phyloP scores from a whole-genome alignment of 2,888 invertebrate genomes.

The Nebria salina region DNA sequence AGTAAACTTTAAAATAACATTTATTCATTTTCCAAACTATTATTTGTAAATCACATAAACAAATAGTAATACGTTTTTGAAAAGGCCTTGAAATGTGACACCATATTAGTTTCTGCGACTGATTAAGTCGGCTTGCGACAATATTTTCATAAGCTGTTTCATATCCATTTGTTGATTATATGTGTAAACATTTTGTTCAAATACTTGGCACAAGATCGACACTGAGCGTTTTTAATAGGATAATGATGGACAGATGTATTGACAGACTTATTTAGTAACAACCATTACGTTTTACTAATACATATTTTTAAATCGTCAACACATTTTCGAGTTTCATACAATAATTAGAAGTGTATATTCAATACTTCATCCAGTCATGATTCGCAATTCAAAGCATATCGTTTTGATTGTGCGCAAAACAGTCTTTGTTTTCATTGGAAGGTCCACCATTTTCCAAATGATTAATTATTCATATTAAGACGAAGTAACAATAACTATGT shows the following conservation, averaged over 20 bases:
- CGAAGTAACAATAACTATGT: too few relatives aligned
- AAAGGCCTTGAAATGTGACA: conserved; percentile 1
- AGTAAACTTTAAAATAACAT: too few relatives aligned
- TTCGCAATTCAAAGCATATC: too few relatives aligned
- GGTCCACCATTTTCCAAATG: too few relatives aligned
- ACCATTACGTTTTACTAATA: background rate
- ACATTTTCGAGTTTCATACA: too few relatives aligned
- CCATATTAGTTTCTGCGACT: conserved; percentile 7
- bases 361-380: too few relatives aligned
- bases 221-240: background rate
- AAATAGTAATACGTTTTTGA: background rate
- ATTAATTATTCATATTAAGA: too few relatives aligned
- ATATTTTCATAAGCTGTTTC: conserved; percentile 19
- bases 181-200: conserved; percentile 18
- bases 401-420: too few relatives aligned
- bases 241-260: conserved; percentile 14
- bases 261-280: conserved; percentile 7
- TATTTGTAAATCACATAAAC: background rate
- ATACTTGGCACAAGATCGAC: conserved; percentile 19
- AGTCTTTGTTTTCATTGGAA: too few relatives aligned
- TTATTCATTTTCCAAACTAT: too few relatives aligned
- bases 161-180: conserved; percentile 33
- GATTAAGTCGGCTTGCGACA: conserved; percentile 10
- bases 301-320: background rate
- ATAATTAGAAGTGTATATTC: too few relatives aligned